A percentile compares a stretch with the other conserved stretches of the same genome.
These are phyloP conservation scores for Rhamnusium bicolor DNA, from an alignment of 2,888 invertebrate genomes.

Conservation along the genomic window DNA sequence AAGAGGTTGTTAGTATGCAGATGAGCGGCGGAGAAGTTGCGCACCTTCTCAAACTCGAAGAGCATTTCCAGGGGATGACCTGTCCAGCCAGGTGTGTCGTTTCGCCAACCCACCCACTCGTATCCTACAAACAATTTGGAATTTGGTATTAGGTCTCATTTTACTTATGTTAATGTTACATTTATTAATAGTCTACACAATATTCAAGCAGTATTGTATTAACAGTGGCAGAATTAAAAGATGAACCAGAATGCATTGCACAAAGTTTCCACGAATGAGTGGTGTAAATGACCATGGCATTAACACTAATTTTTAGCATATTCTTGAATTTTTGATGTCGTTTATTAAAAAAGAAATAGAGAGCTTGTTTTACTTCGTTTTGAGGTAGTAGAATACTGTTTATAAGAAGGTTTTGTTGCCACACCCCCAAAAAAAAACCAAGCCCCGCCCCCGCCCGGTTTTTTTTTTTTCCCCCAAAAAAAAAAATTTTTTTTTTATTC, in stretches of 20 bases:
- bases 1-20: constrained; percentile 86
- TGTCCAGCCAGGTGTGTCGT: constrained; percentile 77
- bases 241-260: not conserved
- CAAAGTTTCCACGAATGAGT: too few relatives aligned
- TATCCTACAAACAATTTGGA: constrained; percentile 73
- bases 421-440: too few relatives aligned
- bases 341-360: too few relatives aligned
- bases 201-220: not conserved
- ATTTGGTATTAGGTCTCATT: not conserved
- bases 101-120: constrained; percentile 90
- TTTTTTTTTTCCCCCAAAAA: too few relatives aligned
- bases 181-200: constrained; percentile 1
- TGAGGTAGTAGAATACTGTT: too few relatives aligned
- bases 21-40: constrained; percentile 84
- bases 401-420: too few relatives aligned
- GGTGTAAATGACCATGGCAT: too few relatives aligned
- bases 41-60: constrained; percentile 84
- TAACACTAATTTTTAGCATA: too few relatives aligned
- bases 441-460: too few relatives aligned
- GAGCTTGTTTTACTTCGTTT: too few relatives aligned
- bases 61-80: constrained; percentile 81
- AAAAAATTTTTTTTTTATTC: too few relatives aligned
- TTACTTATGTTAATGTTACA: not conserved
- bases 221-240: not conserved
- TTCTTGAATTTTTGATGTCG: too few relatives aligned